A percentile compares a stretch with the other conserved stretches of the same genome.
These are phyloP conservation scores for Margaritifera margaritifera DNA, from an alignment of 2,888 invertebrate genomes.

Conservation along the genomic window DNA sequence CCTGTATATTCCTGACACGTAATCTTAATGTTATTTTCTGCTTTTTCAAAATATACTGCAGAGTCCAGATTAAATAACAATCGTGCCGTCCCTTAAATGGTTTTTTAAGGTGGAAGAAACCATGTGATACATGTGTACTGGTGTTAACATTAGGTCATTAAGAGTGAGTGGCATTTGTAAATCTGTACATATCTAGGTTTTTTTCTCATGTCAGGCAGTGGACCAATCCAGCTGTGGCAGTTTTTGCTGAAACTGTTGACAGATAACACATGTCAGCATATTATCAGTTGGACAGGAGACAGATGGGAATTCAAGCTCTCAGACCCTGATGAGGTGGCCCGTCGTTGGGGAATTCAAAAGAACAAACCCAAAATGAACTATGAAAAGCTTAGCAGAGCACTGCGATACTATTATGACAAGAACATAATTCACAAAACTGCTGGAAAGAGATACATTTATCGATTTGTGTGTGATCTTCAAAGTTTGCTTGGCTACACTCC, in stretches of 20 bases:
- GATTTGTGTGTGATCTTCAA: slow-evolving; percentile 98
- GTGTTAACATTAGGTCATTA: too few species aligned
- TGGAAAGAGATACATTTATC: slow-evolving; percentile 98
- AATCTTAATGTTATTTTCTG: too few species aligned
- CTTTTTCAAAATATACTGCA: too few species aligned
- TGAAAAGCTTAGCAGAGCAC: slow-evolving; percentile 95
- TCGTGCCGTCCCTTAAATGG: too few species aligned
- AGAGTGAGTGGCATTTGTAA: too few species aligned
- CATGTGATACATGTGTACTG: too few species aligned
- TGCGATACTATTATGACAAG: slow-evolving; percentile 98
- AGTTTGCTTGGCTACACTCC: slow-evolving; percentile 95
- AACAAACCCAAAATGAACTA: slow-evolving; percentile 88
- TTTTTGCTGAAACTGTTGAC: slow-evolving; percentile 94
- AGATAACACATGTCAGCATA: slow-evolving; percentile 95
- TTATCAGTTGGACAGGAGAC: slow-evolving; percentile 98
- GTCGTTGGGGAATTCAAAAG: slow-evolving; percentile 71
- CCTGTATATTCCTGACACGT: too few species aligned
- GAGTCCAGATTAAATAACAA: too few species aligned
- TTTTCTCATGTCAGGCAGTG: slow-evolving; percentile 72
- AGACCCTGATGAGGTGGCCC: slow-evolving; percentile 91
- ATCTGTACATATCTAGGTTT: too few species aligned
- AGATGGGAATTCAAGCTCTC: slow-evolving; percentile 99
- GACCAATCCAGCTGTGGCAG: slow-evolving; percentile 98
- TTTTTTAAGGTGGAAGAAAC: too few species aligned
- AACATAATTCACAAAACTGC: slow-evolving; percentile 99